A percentile compares a stretch with the other conserved stretches of the same genome.
These are phyloP conservation scores for Conomelus anceps DNA, from an alignment of 2,888 invertebrate genomes.

Conservation along the genomic window DNA sequence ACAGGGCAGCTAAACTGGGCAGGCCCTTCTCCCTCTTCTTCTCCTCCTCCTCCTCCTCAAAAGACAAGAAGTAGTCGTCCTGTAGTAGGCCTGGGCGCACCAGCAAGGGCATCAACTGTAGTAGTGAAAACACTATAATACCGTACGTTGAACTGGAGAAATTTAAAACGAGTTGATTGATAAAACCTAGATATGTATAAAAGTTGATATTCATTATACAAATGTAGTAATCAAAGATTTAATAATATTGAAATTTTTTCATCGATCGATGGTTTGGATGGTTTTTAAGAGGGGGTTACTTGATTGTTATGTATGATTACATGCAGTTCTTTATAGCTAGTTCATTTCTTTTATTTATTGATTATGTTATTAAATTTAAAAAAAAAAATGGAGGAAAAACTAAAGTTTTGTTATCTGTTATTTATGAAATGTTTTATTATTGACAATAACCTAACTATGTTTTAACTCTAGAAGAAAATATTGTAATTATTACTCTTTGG, in stretches of 20 bases:
- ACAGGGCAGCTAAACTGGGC: neutral
- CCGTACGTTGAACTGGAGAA: neutral
- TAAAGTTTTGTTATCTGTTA: conserved; percentile 1
- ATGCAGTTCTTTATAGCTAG: neutral
- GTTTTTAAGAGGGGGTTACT: neutral
- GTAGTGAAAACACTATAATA: neutral
- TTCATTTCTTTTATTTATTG: conserved; percentile 7
- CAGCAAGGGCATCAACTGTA: neutral
- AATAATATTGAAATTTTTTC: conserved; percentile 16
- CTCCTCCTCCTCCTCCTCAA: too few relatives aligned
- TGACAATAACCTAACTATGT: conserved; percentile 30
- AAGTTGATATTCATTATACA: conserved; percentile 28
- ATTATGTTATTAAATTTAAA: neutral
- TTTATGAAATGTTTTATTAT: conserved; percentile 21
- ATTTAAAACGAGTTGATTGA: conserved; percentile 19
- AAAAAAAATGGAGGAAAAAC: neutral
- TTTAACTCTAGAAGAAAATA: conserved; percentile 2
- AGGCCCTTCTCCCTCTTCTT: neutral
- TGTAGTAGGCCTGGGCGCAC: neutral
- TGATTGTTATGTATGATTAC: neutral
- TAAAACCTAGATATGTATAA: conserved; percentile 23
- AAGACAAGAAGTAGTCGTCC: too few relatives aligned
- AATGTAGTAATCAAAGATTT: conserved; percentile 25
- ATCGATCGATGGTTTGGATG: neutral
- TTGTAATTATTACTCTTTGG: neutral